Conservation (phyloP, 2,113 vertebrate species). For the Lagopus muta region DNA sequence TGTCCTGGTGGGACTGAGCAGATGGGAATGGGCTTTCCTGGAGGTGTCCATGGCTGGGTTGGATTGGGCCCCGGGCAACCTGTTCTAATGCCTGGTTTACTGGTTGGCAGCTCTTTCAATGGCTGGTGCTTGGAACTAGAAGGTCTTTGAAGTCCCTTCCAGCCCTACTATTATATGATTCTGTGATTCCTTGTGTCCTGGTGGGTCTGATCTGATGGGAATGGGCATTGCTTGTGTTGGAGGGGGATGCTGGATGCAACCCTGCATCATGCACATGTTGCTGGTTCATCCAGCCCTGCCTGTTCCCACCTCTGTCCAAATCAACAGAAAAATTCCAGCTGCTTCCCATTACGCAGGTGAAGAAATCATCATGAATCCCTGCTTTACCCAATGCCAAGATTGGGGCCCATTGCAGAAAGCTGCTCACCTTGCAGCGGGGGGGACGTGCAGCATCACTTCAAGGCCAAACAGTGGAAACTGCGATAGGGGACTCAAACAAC, state of each 20-base stretch:
- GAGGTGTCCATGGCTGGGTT: too few relatives aligned
- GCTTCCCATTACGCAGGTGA: neutral
- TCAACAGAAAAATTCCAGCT: rapidly evolving
- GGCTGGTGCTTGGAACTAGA: too few relatives aligned
- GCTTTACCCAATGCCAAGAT: neutral
- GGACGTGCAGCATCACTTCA: neutral
- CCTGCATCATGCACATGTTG: neutral
- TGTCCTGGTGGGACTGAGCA: too few relatives aligned
- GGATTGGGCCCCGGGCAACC: too few relatives aligned
- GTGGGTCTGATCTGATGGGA: neutral
- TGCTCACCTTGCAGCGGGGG: rapidly evolving
- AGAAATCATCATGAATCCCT: neutral
- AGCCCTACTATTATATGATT: too few relatives aligned
- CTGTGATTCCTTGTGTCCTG: neutral
- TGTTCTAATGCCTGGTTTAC: too few relatives aligned
- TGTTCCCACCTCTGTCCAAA: neutral
- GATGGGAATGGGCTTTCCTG: neutral
- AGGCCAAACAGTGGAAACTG: neutral
- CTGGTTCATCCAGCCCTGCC: neutral
- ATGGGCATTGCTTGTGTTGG: neutral
- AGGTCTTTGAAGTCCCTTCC: too few relatives aligned
- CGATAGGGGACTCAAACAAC: rapidly evolving
- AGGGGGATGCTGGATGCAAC: rapidly evolving
- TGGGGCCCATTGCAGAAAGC: rapidly evolving
- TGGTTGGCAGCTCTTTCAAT: too few relatives aligned